Conservation (phyloP, 2,113 vertebrate species). For the Puma concolor region DNA sequence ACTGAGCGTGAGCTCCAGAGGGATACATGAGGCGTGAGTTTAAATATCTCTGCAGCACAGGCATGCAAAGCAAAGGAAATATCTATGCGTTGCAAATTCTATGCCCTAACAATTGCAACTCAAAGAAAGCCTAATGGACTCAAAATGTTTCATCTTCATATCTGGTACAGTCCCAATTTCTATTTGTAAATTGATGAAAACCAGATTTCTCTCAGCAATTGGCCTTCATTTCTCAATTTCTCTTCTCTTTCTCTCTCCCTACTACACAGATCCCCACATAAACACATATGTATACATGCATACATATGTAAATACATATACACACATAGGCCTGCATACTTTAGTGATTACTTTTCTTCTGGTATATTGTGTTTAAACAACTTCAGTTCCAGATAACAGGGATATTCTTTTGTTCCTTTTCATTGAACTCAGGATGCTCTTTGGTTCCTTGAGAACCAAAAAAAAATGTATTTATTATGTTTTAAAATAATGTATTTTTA, state of each 20-base stretch:
- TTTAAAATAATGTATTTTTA: conserved; percentile 4
- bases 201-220: not conserved
- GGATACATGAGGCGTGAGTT: not conserved
- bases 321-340: not conserved
- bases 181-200: not conserved
- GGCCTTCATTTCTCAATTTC: not conserved
- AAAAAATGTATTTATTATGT: not conserved
- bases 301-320: not conserved
- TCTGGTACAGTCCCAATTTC: not conserved
- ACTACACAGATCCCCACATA: fast-evolving
- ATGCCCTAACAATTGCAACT: not conserved
- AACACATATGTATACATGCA: not conserved
- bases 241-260: not conserved
- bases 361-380: not conserved
- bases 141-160: not conserved
- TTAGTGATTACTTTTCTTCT: not conserved
- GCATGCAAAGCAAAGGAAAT: not conserved
- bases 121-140: not conserved
- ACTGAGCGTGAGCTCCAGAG: not conserved
- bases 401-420: not conserved
- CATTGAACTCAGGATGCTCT: not conserved
- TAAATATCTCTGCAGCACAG: conserved; percentile 18
- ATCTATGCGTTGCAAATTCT: not conserved
- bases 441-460: not conserved
- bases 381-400: not conserved